A percentile compares a stretch with the other conserved stretches of the same genome.
These are phyloP conservation scores for Elysia chlorotica DNA, from an alignment of 1,140 invertebrate genomes.

Conservation along the genomic window DNA sequence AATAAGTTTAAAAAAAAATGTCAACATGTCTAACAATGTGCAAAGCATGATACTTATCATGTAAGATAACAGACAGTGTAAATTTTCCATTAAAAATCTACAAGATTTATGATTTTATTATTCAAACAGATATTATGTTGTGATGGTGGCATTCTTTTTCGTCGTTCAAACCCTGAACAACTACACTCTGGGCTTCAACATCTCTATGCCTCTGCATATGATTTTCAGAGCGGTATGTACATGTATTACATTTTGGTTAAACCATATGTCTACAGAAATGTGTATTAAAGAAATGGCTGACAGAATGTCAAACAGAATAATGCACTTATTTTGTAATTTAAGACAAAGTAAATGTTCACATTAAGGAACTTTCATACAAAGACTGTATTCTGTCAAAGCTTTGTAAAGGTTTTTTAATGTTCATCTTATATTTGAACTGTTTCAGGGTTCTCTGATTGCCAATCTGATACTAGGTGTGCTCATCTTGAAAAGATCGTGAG, in stretches of 20 bases:
- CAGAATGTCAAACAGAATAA: not conserved
- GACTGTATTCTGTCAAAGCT: not conserved
- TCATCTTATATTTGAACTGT: constrained; percentile 34
- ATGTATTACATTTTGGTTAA: too few relatives aligned
- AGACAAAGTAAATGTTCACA: not conserved
- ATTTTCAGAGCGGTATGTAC: constrained; percentile 93
- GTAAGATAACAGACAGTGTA: not conserved
- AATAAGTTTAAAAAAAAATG: not conserved
- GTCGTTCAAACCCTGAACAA: constrained; percentile 92
- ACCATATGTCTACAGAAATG: not conserved
- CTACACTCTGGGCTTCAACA: constrained; percentile 95
- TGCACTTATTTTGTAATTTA: not conserved
- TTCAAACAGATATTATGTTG: constrained; percentile 76
- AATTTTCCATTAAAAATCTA: not conserved
- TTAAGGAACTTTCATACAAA: not conserved
- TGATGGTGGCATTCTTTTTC: constrained; percentile 90
- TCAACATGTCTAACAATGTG: not conserved
- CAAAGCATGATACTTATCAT: not conserved
- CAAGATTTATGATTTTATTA: constrained; percentile 35
- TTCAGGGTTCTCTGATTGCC: constrained; percentile 91
- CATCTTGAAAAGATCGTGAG: constrained; percentile 77
- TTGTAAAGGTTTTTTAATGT: not conserved
- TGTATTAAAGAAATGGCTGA: not conserved
- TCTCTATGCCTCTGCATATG: constrained; percentile 98
- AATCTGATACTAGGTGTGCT: constrained; percentile 95